Percentiles rank a stretch among this genome's conserved stretches.
Evolutionary conservation across 1,140 invertebrate species (phyloP).

Genomic region (Octopus sinensis): DNA sequence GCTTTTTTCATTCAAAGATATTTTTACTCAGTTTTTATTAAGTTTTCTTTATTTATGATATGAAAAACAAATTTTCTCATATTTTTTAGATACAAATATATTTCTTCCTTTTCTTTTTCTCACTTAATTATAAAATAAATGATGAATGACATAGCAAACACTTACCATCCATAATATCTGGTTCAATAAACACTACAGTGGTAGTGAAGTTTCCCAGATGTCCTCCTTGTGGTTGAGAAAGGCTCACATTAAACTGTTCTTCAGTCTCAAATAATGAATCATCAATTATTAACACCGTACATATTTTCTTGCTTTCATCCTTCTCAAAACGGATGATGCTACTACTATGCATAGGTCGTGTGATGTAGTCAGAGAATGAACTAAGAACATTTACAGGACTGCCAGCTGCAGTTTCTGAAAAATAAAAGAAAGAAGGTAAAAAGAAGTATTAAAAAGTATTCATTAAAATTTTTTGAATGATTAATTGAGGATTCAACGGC

Average conservation of each 20-base stretch:
- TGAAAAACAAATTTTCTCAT: too few relatives aligned
- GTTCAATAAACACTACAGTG: slow-evolving; percentile 46
- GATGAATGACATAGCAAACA: neutral
- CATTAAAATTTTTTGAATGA: neutral
- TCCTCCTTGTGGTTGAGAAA: slow-evolving; percentile 53
- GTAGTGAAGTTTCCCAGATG: slow-evolving; percentile 38
- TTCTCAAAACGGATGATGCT: slow-evolving; percentile 54
- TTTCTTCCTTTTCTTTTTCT: too few relatives aligned
- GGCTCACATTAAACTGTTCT: slow-evolving; percentile 53
- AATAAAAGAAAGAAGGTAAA: neutral
- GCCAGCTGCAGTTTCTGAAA: slow-evolving; percentile 52
- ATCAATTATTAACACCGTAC: slow-evolving; percentile 56
- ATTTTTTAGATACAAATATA: too few relatives aligned
- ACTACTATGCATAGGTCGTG: slow-evolving; percentile 47
- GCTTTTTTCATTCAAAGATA: too few relatives aligned
- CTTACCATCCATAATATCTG: slow-evolving; percentile 55
- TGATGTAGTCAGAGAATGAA: slow-evolving; percentile 57
- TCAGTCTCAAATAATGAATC: slow-evolving; percentile 57
- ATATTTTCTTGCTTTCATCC: slow-evolving; percentile 48
- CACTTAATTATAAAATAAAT: too few relatives aligned
- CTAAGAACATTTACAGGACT: slow-evolving; percentile 46
- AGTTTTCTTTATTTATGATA: too few relatives aligned
- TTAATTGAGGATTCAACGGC: neutral
- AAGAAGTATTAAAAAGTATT: neutral
- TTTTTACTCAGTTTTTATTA: too few relatives aligned